phyloP scores from a whole-genome alignment of 1,140 invertebrate species.

The Drosophila pallidifrons region DNA sequence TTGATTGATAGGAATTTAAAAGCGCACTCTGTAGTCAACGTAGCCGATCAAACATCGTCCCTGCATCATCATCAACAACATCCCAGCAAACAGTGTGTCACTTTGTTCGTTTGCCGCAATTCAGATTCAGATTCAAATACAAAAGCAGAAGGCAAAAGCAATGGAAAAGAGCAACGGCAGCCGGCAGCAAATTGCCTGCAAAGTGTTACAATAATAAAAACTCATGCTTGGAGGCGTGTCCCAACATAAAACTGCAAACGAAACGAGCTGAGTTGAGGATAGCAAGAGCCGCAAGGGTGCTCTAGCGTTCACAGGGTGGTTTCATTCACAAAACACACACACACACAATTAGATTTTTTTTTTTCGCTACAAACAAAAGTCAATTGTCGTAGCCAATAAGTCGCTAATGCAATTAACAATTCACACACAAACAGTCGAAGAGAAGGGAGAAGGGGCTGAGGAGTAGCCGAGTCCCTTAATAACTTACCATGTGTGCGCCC shows the following conservation, averaged over 20 bases:
- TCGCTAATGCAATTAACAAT: constrained; percentile 82
- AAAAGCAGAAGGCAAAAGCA: constrained; percentile 33
- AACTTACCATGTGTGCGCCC: constrained; percentile 56
- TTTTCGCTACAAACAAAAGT: constrained; percentile 64
- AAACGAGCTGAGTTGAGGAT: constrained; percentile 34
- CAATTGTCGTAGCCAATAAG: constrained; percentile 74
- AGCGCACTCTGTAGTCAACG: constrained; percentile 10
- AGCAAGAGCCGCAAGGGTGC: constrained; percentile 38
- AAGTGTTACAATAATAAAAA: constrained; percentile 83
- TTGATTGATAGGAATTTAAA: background rate
- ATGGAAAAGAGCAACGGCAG: constrained; percentile 53
- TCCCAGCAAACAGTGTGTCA: constrained; percentile 16
- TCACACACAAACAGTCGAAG: constrained; percentile 47
- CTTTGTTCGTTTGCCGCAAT: constrained; percentile 68
- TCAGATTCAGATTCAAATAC: constrained; percentile 48
- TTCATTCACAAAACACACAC: constrained; percentile 15
- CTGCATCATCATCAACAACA: constrained; percentile 10
- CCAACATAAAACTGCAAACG: constrained; percentile 76
- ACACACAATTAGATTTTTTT: constrained; percentile 57
- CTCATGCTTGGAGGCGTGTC: constrained; percentile 81
- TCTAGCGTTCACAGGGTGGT: constrained; percentile 37
- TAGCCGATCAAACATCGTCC: constrained; percentile 4
- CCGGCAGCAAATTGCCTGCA: constrained; percentile 80
- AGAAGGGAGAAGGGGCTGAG: background rate
- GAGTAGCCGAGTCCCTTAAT: constrained; percentile 47